These are phyloP conservation scores for Lutjanus campechanus DNA, from an alignment of 2,797 vertebrate species.

Conservation along the genomic window DNA sequence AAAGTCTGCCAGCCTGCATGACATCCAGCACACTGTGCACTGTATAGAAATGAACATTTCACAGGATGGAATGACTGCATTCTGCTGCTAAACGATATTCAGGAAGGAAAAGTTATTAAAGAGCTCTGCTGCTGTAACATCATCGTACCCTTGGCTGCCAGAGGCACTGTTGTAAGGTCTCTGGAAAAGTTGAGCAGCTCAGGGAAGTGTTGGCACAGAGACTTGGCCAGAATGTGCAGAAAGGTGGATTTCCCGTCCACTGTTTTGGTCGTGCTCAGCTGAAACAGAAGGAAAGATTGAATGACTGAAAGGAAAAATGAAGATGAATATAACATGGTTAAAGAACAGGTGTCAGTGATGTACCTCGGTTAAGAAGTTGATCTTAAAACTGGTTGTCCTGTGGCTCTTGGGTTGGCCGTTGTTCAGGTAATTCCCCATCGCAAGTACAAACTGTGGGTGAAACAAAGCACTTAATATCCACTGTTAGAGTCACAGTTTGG, in stretches of 20 bases:
- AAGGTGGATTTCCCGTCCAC: slow-evolving; percentile 98
- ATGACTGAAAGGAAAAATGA: background rate
- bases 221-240: slow-evolving; percentile 98
- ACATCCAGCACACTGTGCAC: background rate
- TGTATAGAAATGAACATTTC: background rate
- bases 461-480: background rate
- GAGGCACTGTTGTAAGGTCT: slow-evolving; percentile 94
- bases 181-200: slow-evolving; percentile 96
- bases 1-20: background rate
- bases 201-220: slow-evolving; percentile 97
- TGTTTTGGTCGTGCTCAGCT: slow-evolving; percentile 98
- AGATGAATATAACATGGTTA: rapidly evolving
- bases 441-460: slow-evolving; percentile 92
- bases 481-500: too few species aligned
- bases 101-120: background rate
- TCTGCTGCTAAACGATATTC: background rate
- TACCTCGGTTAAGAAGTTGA: slow-evolving; percentile 98
- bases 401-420: slow-evolving; percentile 95
- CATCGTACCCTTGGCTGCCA: slow-evolving; percentile 95
- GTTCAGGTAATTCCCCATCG: slow-evolving; percentile 99
- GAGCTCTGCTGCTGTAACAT: slow-evolving; percentile 4
- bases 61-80: background rate
- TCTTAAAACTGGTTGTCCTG: slow-evolving; percentile 97
- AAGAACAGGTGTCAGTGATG: background rate
- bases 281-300: slow-evolving; percentile 23